A percentile compares a stretch with the other conserved stretches of the same genome.
phyloP scores from a whole-genome alignment of 1,140 invertebrate genomes.

The Riptortus pedestris region DNA sequence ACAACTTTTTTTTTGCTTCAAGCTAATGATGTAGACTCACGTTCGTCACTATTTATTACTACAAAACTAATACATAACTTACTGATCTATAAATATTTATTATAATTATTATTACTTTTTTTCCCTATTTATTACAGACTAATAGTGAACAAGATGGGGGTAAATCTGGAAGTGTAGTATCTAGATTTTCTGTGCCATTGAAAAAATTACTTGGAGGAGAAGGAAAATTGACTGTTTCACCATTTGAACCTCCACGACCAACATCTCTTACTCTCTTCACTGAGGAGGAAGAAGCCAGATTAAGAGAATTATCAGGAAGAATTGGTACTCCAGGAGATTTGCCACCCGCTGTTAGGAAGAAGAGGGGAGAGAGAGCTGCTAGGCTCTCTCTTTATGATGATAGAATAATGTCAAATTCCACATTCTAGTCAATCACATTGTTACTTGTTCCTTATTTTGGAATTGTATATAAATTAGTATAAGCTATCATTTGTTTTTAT shows the following conservation, averaged over 20 bases:
- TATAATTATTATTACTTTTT: no score
- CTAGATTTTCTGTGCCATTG: neutral
- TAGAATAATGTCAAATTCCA: constrained; percentile 54
- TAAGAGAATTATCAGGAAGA: constrained; percentile 59
- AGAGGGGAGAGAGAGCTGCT: constrained; percentile 40
- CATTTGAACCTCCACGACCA: constrained; percentile 1
- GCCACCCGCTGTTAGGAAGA: constrained; percentile 58
- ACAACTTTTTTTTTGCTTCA: no score
- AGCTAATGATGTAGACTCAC: no score
- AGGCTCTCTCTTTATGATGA: constrained; percentile 77
- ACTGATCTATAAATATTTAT: no score
- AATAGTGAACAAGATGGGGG: neutral
- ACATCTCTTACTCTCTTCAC: constrained; percentile 1
- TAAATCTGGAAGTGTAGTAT: neutral
- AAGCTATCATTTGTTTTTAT: no score
- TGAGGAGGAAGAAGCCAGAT: constrained; percentile 22
- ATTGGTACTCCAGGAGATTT: constrained; percentile 74
- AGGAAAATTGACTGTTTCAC: neutral
- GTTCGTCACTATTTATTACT: no score
- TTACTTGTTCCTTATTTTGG: neutral
- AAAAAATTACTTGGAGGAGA: constrained; percentile 3
- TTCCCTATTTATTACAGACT: neutral
- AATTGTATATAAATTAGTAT: constrained; percentile 1
- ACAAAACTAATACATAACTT: no score
- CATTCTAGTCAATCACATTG: constrained; percentile 7